Percentiles rank a stretch among this genome's conserved stretches.
These are phyloP conservation scores for Scaptomyza cyrtandrae DNA, from an alignment of 2,888 invertebrate species.

Conservation along the genomic window DNA sequence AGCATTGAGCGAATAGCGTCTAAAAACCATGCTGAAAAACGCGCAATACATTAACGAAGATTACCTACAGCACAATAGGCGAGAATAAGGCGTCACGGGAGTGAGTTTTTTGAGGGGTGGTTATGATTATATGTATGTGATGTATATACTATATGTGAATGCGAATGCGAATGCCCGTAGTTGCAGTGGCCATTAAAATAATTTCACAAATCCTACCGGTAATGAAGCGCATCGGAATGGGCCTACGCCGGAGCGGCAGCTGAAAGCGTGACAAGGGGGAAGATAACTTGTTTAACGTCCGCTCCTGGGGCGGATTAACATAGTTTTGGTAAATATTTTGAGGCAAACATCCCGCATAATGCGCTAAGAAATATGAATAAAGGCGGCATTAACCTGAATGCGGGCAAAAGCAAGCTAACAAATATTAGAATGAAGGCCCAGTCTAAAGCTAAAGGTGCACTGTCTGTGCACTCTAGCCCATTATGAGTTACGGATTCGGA, in stretches of 20 bases:
- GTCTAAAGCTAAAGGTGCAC: slow-evolving; percentile 25
- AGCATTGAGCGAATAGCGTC: slow-evolving; percentile 4
- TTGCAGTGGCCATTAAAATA: slow-evolving; percentile 69
- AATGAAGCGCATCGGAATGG: slow-evolving; percentile 38
- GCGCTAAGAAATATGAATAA: slow-evolving; percentile 72
- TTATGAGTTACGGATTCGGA: slow-evolving; percentile 37
- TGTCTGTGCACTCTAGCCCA: slow-evolving; percentile 14
- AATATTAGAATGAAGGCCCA: slow-evolving; percentile 27
- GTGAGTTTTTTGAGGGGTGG: slow-evolving; percentile 11
- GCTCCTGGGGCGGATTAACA: slow-evolving; percentile 56
- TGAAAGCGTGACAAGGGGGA: slow-evolving; percentile 4
- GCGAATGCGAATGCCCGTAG: slow-evolving; percentile 41
- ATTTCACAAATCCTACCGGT: slow-evolving; percentile 44
- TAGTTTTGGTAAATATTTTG: slow-evolving; percentile 68
- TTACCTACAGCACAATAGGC: slow-evolving; percentile 14
- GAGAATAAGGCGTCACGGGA: slow-evolving; percentile 10
- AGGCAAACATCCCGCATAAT: slow-evolving; percentile 55
- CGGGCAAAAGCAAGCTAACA: slow-evolving; percentile 18
- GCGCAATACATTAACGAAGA: slow-evolving; percentile 25
- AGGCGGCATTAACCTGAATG: slow-evolving; percentile 70
- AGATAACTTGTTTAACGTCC: slow-evolving; percentile 27
- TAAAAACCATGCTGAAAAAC: slow-evolving; percentile 18
- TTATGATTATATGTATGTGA: slow-evolving; percentile 25
- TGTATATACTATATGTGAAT: slow-evolving; percentile 1
- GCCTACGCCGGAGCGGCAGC: slow-evolving; percentile 9